Evolutionary conservation across 2,113 vertebrate genomes (phyloP), one percentile per base, ranked within the genome.

Genomic region (Lates calcarifer): DNA sequence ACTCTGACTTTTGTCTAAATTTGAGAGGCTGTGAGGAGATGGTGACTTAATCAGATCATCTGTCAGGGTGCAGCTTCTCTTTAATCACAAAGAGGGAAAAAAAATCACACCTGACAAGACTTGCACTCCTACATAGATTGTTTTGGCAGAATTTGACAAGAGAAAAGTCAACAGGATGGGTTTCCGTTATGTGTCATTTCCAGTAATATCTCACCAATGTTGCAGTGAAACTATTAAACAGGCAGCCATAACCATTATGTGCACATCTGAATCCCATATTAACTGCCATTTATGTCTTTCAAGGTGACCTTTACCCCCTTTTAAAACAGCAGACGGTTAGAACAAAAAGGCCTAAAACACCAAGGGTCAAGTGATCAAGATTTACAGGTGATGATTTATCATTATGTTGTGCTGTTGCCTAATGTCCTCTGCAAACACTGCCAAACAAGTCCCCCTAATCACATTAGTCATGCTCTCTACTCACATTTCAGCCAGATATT

Each of bases 251-350:
- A 28, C 28, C n/a, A 20, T 11, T 22, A 49, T 5, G 3, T 2
- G 49, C 9, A 33, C 47, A 63, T 73, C 15, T 37, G 17, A 2
- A 35, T 57, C 39, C 20, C 17, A 28, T 37, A 76, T 81, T 55
- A 71, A 74, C 15, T 56, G 20, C 53, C 64, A 37, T 78, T 58
- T 17, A 35, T 60, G 66, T 51, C 20, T 61, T 43, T 89, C 89
- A 94, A 93, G 88, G 91, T 92, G 89, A 94, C 92, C 89, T 89
- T 89, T 75, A 33, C 2, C 43, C 26, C 18, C 9, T 47, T 64
- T 60, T 39, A 60, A 49, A 28, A 6, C 13, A 35, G 2, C 3
- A 45, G 7, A 68, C 11, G 17, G 24, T 28, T 33, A 2, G 9
- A 41, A 73, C 29, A 26, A 53, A 77, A 47, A 24, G 29, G 11